Base-by-base conservation (phyloP, 2,113 vertebrate species). In the Mormyrus iriodes region DNA sequence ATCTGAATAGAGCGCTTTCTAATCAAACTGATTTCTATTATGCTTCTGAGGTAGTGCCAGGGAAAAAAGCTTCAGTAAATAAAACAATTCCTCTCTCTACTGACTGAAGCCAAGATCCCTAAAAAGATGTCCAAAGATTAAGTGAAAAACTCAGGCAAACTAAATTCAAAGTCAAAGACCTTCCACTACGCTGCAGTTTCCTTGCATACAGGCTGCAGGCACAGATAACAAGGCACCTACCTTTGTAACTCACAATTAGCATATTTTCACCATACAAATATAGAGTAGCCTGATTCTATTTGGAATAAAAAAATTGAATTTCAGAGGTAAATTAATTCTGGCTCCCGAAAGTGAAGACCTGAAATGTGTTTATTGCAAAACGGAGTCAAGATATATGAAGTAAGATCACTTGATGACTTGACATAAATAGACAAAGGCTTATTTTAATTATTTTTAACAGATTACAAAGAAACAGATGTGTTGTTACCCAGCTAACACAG, bases 11-110 rank as follows among this genome's bases (percentile, higher is more conserved):
- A 84, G 17, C n/a, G 8, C 79, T 84, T 84, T 84, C 42, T 84
- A 84, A 84, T 84, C 85, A 86, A 21, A 86, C 48, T 51, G 79
- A 84, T 84, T 84, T 84, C 39, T 44, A 46, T 48, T 84, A 46
- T 84, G 44, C 42, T 48, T 84, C 44, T 84, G n/a, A 35, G 83
- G 24, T 31, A 2, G 2, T 49, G 46, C 42, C 42, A 46, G 42
- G 46, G 3, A 48, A 49, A 48, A 85, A 49, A 51, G 83, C n/a
- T 85, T 85, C 83, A 51, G 42, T 31, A 21, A 85, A 85, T 85
- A 85, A 49, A 46, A 49, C 46, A 85, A 85, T 85, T 12, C 46
- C 48, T 5, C 83, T 85, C 46, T 53, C 12, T 53, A 55, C 31
- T 86, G 85, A 86, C 13, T 52, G 13, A 3, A 31, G 51, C 51